Evolutionary conservation across 1,140 invertebrate species (phyloP).

Genomic region (Caenorhabditis remanei): DNA sequence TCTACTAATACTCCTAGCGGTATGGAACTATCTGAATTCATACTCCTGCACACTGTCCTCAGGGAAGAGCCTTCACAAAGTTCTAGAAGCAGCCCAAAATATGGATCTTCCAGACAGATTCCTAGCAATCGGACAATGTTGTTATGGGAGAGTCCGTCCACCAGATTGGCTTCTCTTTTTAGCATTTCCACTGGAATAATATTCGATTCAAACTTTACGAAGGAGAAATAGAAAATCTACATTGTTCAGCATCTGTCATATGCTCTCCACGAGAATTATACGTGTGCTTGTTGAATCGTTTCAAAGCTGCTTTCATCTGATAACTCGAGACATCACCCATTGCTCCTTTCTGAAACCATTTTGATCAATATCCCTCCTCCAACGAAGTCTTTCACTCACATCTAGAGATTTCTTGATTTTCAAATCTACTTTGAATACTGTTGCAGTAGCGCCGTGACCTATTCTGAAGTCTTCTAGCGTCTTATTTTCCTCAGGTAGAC

Average conservation of each 20-base stretch:
- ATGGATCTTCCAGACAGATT: conserved; percentile 54
- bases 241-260: neutral
- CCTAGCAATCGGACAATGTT: conserved; percentile 53
- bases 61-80: conserved; percentile 56
- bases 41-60: neutral
- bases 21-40: neutral
- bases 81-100: conserved; percentile 55
- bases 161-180: conserved; percentile 45
- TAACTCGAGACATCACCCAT: neutral
- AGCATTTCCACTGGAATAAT: conserved; percentile 3
- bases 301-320: conserved; percentile 3
- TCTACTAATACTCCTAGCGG: conserved; percentile 25
- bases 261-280: neutral
- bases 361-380: neutral
- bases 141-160: conserved; percentile 32
- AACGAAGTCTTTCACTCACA: neutral
- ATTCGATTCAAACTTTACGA: neutral
- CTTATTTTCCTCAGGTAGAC: neutral
- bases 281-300: conserved; percentile 24
- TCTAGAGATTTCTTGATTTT: neutral
- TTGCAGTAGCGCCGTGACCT: conserved; percentile 20
- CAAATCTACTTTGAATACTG: conserved; percentile 25
- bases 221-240: neutral
- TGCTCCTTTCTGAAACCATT: neutral
- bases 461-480: neutral